phyloP scores from a whole-genome alignment of 2,888 invertebrate genomes.

The Macropis europaea region DNA sequence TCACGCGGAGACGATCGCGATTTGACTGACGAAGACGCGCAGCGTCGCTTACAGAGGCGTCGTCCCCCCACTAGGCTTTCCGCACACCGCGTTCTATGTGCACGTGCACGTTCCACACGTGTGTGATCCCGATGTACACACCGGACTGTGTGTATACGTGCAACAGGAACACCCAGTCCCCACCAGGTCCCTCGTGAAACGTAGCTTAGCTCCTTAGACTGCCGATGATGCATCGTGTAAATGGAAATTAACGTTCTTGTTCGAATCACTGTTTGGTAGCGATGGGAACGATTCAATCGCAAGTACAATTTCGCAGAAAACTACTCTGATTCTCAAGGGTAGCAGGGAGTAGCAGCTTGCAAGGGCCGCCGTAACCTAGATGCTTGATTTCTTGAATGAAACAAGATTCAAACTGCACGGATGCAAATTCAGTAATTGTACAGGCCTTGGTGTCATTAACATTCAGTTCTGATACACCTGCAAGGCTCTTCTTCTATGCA shows the following conservation, averaged over 20 bases:
- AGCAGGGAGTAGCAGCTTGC: too few species aligned
- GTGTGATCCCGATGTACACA: background rate
- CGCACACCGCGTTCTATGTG: slow-evolving; percentile 15
- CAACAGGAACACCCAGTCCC: slow-evolving; percentile 25
- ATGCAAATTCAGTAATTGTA: too few species aligned
- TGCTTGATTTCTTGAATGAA: too few species aligned
- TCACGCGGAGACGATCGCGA: slow-evolving; percentile 67
- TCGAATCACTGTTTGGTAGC: slow-evolving; percentile 19
- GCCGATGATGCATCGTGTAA: slow-evolving; percentile 36
- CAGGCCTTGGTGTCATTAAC: too few species aligned
- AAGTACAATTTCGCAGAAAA: too few species aligned
- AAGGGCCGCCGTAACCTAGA: too few species aligned
- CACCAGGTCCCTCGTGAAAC: slow-evolving; percentile 9
- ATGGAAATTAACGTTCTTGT: slow-evolving; percentile 33
- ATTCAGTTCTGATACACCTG: too few species aligned
- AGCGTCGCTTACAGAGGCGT: slow-evolving; percentile 60
- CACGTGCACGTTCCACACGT: slow-evolving; percentile 1
- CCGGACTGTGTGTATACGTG: slow-evolving; percentile 8
- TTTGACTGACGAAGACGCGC: slow-evolving; percentile 73
- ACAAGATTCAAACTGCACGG: too few species aligned
- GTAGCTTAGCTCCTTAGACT: slow-evolving; percentile 1
- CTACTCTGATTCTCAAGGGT: too few species aligned
- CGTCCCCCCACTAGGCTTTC: slow-evolving; percentile 39
- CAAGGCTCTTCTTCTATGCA: too few species aligned
- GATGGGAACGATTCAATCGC: background rate